Evolutionary conservation across 2,797 vertebrate genomes (phyloP).

Genomic region (Nannoperca obscura): DNA sequence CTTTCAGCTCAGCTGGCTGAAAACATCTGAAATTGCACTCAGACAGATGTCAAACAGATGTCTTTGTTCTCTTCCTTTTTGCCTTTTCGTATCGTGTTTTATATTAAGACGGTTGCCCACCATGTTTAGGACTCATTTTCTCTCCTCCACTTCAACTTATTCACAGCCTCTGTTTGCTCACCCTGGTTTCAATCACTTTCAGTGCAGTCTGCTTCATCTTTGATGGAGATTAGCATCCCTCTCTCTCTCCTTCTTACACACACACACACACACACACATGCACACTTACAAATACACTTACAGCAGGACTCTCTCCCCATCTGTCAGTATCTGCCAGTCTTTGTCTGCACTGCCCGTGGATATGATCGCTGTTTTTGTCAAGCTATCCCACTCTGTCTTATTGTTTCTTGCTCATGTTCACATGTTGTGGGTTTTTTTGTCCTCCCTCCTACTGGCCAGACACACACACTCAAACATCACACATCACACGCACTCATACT

Average conservation of each 20-base stretch:
- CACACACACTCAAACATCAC: no score
- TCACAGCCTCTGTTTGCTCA: slow-evolving; percentile 27
- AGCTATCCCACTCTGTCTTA: slow-evolving; percentile 33
- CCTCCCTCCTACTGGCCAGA: not conserved
- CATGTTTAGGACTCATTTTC: not conserved
- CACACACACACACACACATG: slow-evolving; percentile 1
- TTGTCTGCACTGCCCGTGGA: slow-evolving; percentile 51
- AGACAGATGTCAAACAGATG: slow-evolving; percentile 56
- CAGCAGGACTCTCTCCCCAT: slow-evolving; percentile 50
- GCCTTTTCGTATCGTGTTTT: slow-evolving; percentile 2
- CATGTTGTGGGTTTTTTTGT: not conserved
- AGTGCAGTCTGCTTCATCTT: slow-evolving; percentile 60
- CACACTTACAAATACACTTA: slow-evolving; percentile 31
- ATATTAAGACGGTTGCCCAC: not conserved
- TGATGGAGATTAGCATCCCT: slow-evolving; percentile 49
- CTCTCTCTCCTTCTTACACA: not conserved
- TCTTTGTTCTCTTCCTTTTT: slow-evolving; percentile 49
- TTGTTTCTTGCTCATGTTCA: slow-evolving; percentile 40
- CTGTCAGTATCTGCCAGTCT: slow-evolving; percentile 61
- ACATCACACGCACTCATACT: not conserved
- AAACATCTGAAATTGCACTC: slow-evolving; percentile 59
- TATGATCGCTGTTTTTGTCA: slow-evolving; percentile 50
- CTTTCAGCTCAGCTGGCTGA: slow-evolving; percentile 60
- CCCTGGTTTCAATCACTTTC: slow-evolving; percentile 57
- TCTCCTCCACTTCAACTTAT: slow-evolving; percentile 19